Percentiles rank a stretch among this genome's conserved stretches.
Evolutionary conservation across 2,113 vertebrate species (phyloP).

Genomic region (Pygoscelis adeliae): DNA sequence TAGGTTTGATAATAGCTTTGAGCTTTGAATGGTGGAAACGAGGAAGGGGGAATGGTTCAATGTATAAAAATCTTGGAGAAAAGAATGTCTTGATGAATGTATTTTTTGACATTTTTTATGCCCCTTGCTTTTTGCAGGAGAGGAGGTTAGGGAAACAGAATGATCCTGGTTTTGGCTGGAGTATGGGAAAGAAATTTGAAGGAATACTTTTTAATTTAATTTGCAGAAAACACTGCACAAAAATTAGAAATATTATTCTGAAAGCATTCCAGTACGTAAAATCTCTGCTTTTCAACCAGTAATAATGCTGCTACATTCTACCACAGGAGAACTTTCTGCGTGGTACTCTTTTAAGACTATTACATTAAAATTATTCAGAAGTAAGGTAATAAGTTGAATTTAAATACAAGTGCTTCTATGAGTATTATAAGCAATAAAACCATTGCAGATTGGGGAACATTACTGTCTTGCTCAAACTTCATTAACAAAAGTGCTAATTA

Average conservation of each 20-base stretch:
- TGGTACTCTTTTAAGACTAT: not conserved
- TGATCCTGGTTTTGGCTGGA: not conserved
- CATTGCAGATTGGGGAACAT: not conserved
- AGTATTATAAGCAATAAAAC: not conserved
- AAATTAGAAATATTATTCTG: not conserved
- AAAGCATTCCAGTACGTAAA: not conserved
- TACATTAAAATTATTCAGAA: not conserved
- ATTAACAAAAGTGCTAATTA: not conserved
- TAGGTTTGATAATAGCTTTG: not conserved
- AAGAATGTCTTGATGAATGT: not conserved
- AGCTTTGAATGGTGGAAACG: not conserved
- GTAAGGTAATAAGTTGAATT: not conserved
- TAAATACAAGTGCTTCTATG: not conserved
- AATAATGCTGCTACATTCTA: not conserved
- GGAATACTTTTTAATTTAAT: not conserved
- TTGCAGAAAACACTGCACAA: not conserved
- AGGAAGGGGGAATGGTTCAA: fast-evolving
- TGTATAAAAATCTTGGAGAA: not conserved
- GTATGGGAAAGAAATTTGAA: not conserved
- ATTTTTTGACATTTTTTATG: not conserved
- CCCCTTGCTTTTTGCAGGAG: fast-evolving
- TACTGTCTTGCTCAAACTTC: not conserved
- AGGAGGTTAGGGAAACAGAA: not conserved
- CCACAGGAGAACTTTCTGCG: not conserved
- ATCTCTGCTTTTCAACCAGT: not conserved